phyloP scores from a whole-genome alignment of 2,888 invertebrate species.

The Deilephila elpenor region DNA sequence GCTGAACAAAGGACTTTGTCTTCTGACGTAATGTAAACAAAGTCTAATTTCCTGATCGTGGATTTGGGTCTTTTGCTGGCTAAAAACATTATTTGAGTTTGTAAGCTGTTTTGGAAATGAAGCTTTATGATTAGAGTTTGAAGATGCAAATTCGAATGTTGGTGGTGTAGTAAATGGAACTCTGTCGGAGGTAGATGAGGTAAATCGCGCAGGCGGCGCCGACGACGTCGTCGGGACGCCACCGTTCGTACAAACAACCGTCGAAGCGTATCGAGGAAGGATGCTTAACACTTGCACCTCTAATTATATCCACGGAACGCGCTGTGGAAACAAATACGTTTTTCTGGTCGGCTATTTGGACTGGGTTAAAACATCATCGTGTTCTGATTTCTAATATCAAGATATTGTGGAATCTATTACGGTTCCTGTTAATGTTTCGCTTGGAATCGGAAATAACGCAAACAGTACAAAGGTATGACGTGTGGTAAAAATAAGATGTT shows the following conservation, averaged over 20 bases:
- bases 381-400: constrained; percentile 33
- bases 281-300: constrained; percentile 80
- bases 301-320: constrained; percentile 77
- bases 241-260: constrained; percentile 71
- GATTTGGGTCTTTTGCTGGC: constrained; percentile 53
- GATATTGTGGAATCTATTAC: constrained; percentile 1
- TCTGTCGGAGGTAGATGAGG: constrained; percentile 50
- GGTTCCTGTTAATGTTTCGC: neutral
- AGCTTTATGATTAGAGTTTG: constrained; percentile 40
- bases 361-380: constrained; percentile 37
- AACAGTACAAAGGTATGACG: neutral
- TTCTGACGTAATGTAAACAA: constrained; percentile 76
- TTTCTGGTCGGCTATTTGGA: constrained; percentile 49
- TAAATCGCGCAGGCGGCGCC: constrained; percentile 81
- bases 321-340: constrained; percentile 70
- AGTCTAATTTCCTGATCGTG: constrained; percentile 79
- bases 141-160: constrained; percentile 45
- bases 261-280: constrained; percentile 79
- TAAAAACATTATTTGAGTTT: constrained; percentile 34
- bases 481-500: too few relatives aligned
- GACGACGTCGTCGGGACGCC: constrained; percentile 76
- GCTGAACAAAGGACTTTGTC: constrained; percentile 77
- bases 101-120: constrained; percentile 36
- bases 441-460: neutral
- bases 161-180: constrained; percentile 47